A percentile compares a stretch with the other conserved stretches of the same genome.
These are phyloP conservation scores for Lacerta bilineata DNA, from an alignment of 2,797 vertebrate species.

Conservation along the genomic window DNA sequence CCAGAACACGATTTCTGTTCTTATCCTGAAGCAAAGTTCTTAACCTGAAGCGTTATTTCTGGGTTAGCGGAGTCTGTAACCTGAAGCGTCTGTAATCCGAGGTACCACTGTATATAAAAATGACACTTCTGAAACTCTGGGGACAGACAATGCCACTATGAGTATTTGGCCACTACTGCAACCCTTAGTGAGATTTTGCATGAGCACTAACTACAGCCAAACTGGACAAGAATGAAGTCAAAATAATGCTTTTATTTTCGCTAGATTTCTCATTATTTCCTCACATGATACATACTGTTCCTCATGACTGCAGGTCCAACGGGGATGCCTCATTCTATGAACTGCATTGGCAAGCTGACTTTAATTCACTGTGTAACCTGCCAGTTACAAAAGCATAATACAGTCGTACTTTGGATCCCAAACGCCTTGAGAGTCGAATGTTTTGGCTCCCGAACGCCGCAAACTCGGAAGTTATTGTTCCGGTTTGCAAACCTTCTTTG, in stretches of 20 bases:
- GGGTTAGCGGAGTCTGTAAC: no score
- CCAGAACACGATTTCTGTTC: no score
- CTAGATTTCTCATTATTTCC: not conserved
- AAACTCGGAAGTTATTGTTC: no score
- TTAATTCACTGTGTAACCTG: constrained; percentile 12
- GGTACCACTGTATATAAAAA: not conserved
- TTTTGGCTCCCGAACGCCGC: no score
- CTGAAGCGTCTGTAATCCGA: no score
- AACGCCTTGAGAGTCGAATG: no score
- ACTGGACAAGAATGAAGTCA: not conserved
- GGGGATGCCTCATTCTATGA: not conserved
- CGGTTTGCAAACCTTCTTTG: no score
- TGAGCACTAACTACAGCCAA: not conserved
- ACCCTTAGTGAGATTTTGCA: not conserved
- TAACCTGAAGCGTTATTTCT: no score
- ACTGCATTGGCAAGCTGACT: not conserved
- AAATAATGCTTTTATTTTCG: not conserved
- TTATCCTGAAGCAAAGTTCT: no score
- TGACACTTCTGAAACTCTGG: not conserved
- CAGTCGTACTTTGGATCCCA: no score
- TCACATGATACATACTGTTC: not conserved
- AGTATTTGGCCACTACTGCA: not conserved
- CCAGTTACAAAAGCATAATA: constrained; percentile 27
- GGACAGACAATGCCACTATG: not conserved
- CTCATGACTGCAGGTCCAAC: not conserved